A percentile compares a stretch with the other conserved stretches of the same genome.
Conservation (phyloP, 2,113 vertebrate species). For the Leptobrachium ailaonicum region DNA sequence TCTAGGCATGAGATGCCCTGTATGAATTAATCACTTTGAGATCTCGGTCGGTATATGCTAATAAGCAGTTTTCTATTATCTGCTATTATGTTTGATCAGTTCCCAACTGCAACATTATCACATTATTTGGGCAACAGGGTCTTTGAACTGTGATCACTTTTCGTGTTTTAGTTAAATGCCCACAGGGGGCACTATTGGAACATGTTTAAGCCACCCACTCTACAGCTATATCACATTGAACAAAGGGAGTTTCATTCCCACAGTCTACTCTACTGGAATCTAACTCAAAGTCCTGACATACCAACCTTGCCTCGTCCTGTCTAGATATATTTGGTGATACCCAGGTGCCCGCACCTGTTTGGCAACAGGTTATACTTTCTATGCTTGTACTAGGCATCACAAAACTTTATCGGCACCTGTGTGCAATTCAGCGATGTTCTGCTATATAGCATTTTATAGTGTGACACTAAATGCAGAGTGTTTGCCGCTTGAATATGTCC, state of each 20-base stretch:
- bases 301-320: slow-evolving; percentile 12
- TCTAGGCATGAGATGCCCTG: no score
- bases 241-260: slow-evolving; percentile 36
- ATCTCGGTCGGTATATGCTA: no score
- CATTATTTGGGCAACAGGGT: background rate
- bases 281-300: background rate
- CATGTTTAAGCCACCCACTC: slow-evolving; percentile 24
- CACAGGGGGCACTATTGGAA: slow-evolving; percentile 38
- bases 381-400: no score
- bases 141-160: background rate
- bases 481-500: no score
- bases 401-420: no score
- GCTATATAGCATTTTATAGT: no score
- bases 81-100: no score
- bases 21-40: no score
- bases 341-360: background rate
- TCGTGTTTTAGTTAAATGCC: background rate
- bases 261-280: slow-evolving; percentile 4
- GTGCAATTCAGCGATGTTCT: no score
- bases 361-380: background rate
- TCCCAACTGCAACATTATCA: background rate
- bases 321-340: background rate
- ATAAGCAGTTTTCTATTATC: no score
- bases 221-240: slow-evolving; percentile 18
- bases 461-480: no score